These are phyloP conservation scores for Eufriesea mexicana DNA, from an alignment of 1,140 invertebrate genomes.

Conservation along the genomic window DNA sequence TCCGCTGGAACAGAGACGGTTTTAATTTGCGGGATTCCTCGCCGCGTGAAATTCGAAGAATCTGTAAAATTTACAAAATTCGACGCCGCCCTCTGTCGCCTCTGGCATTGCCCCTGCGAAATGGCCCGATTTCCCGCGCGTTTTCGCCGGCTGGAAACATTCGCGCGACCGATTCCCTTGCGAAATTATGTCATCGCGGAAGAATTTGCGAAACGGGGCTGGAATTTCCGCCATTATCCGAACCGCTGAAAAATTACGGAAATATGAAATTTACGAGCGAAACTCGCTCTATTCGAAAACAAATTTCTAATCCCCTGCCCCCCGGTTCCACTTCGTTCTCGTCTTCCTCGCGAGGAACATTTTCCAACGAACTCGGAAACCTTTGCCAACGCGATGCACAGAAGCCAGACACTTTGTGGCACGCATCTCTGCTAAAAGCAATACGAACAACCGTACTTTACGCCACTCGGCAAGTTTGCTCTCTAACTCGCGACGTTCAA, in stretches of 20 bases:
- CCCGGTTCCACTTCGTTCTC: too few species aligned
- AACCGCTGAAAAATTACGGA: background rate
- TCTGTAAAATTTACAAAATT: conserved; percentile 26
- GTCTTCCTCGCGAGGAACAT: too few species aligned
- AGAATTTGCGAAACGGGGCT: background rate
- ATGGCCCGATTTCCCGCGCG: background rate
- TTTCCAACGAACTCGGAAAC: background rate
- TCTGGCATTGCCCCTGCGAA: background rate
- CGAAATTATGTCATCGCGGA: background rate
- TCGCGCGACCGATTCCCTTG: background rate
- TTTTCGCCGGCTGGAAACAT: background rate
- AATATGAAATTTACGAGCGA: too few species aligned
- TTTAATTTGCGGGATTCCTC: conserved; percentile 28
- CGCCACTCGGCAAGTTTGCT: background rate
- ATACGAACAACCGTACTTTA: background rate
- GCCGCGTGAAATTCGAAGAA: conserved; percentile 12
- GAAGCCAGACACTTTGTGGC: background rate
- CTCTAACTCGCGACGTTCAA: background rate
- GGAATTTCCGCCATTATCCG: background rate
- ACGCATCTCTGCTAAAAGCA: background rate
- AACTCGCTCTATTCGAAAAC: too few species aligned
- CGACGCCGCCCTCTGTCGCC: background rate
- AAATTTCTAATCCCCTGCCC: too few species aligned
- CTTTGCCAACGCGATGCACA: background rate
- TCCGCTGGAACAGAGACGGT: background rate